phyloP scores from a whole-genome alignment of 64 coral and sea anemone species.

The Acropora tenuis region DNA sequence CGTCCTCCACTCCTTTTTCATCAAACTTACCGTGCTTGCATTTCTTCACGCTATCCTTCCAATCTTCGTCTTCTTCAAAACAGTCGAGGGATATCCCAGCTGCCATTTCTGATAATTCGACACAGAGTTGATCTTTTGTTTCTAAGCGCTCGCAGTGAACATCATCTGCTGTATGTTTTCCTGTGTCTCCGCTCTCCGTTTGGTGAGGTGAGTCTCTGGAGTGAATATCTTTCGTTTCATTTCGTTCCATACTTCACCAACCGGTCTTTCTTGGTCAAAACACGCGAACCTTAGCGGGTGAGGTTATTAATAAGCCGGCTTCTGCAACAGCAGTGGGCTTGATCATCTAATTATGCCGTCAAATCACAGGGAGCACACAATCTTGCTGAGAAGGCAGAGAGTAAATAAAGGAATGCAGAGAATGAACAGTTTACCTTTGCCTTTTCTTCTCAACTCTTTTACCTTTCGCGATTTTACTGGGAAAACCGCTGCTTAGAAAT shows the following conservation, averaged over 20 bases:
- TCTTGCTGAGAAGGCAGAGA: no score
- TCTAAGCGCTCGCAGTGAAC: slow-evolving; percentile 1
- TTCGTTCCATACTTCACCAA: slow-evolving; percentile 6
- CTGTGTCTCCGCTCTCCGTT: slow-evolving; percentile 9
- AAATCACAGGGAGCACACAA: neutral
- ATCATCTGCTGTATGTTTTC: slow-evolving; percentile 15
- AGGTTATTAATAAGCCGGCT: slow-evolving; percentile 1
- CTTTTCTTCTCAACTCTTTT: no score
- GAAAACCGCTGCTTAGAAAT: no score
- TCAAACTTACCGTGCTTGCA: neutral
- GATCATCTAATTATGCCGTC: slow-evolving; percentile 14
- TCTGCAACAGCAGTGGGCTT: slow-evolving; percentile 1
- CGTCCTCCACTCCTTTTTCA: neutral
- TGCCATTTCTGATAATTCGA: slow-evolving; percentile 11
- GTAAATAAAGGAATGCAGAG: no score
- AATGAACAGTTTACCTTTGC: no score
- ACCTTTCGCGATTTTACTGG: no score
- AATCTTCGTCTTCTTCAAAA: slow-evolving; percentile 13
- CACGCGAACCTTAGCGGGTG: neutral
- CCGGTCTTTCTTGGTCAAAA: neutral
- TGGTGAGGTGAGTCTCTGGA: slow-evolving; percentile 10
- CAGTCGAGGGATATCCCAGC: slow-evolving; percentile 9
- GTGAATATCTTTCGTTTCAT: slow-evolving; percentile 15
- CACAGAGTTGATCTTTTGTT: slow-evolving; percentile 11
- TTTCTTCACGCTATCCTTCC: slow-evolving; percentile 20